Percentiles rank a stretch among this genome's conserved stretches.
phyloP scores from a whole-genome alignment of 23 tunicate genomes.

The Styela clava region DNA sequence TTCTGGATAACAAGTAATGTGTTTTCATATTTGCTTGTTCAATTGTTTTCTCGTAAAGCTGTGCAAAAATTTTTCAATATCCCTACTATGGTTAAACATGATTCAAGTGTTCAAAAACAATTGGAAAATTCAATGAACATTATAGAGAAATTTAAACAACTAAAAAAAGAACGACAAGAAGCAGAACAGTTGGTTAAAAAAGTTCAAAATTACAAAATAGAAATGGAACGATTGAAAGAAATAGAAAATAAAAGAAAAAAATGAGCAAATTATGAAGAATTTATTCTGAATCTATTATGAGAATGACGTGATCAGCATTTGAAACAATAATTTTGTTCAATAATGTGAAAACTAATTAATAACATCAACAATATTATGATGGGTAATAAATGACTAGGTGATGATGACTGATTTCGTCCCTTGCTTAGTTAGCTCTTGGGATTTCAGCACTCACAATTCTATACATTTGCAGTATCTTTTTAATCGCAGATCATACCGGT shows the following conservation, averaged over 20 bases:
- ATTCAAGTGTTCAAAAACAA: slow-evolving; percentile 18
- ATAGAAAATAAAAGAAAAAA: not conserved
- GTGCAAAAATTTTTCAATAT: slow-evolving; percentile 41
- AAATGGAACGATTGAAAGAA: slow-evolving; percentile 27
- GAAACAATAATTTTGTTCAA: too few relatives aligned
- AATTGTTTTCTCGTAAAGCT: slow-evolving; percentile 25
- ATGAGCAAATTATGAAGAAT: too few relatives aligned
- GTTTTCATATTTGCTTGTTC: slow-evolving; percentile 41
- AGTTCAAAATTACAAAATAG: slow-evolving; percentile 38
- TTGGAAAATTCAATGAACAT: slow-evolving; percentile 30
- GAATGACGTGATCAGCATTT: too few relatives aligned
- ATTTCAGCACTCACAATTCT: too few relatives aligned
- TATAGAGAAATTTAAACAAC: slow-evolving; percentile 16
- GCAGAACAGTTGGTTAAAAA: slow-evolving; percentile 32
- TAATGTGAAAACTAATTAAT: too few relatives aligned
- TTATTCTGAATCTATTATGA: too few relatives aligned
- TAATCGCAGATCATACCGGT: too few relatives aligned
- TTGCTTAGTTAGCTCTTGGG: too few relatives aligned
- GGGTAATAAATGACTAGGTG: too few relatives aligned
- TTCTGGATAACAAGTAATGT: slow-evolving; percentile 81
- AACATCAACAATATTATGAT: too few relatives aligned
- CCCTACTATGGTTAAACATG: slow-evolving; percentile 38
- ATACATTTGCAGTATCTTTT: too few relatives aligned
- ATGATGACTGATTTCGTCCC: too few relatives aligned
- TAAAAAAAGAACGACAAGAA: slow-evolving; percentile 14